Conservation (phyloP, 2,888 invertebrate species). For the Julus scanicus region DNA sequence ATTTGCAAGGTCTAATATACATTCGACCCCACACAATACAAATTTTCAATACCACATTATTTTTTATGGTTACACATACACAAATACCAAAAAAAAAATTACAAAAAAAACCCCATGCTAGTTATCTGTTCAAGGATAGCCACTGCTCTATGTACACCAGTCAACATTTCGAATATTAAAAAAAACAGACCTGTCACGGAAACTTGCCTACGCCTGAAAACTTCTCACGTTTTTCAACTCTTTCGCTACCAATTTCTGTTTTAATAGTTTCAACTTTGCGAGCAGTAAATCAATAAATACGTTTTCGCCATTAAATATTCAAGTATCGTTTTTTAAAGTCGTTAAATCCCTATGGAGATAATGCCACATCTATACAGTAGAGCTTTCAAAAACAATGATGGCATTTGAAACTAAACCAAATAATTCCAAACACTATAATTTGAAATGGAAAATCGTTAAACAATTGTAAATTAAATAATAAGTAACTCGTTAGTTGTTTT, state of each 20-base stretch:
- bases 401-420: not conserved
- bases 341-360: not conserved
- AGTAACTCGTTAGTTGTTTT: not conserved
- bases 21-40: not conserved
- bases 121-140: constrained; percentile 34
- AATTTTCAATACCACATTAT: not conserved
- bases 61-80: not conserved
- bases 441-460: no score
- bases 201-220: not conserved
- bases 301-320: not conserved
- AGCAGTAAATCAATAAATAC: not conserved
- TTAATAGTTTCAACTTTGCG: not conserved
- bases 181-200: not conserved
- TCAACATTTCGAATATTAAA: not conserved
- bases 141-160: not conserved
- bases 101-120: not conserved
- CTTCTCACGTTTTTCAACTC: constrained; percentile 15
- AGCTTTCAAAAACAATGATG: not conserved
- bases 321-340: not conserved
- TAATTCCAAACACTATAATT: no score
- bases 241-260: not conserved
- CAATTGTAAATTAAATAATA: not conserved
- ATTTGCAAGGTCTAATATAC: constrained; percentile 19
- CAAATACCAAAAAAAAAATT: not conserved
- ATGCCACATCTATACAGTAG: no score